A percentile compares a stretch with the other conserved stretches of the same genome.
These are phyloP conservation scores for Rhodeus uyekii DNA, from an alignment of 2,797 vertebrate species.

Conservation along the genomic window DNA sequence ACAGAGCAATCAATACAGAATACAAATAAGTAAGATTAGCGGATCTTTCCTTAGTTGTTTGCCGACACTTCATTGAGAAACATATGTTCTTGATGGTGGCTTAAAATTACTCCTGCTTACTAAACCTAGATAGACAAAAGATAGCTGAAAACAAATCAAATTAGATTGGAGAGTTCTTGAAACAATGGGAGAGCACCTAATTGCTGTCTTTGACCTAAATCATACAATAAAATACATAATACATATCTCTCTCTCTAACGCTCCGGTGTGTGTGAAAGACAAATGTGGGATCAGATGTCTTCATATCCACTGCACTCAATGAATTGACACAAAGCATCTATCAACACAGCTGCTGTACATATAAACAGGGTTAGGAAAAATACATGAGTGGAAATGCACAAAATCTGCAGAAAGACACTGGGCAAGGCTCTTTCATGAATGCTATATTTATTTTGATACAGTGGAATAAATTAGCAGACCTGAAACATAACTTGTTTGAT, in stretches of 20 bases:
- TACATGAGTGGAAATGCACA: neutral
- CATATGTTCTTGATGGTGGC: neutral
- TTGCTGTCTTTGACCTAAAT: neutral
- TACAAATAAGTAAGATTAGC: neutral
- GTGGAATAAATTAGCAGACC: neutral
- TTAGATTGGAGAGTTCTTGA: neutral
- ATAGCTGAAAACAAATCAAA: neutral
- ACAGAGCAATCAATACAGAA: neutral
- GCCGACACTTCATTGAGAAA: neutral
- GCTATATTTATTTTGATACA: neutral
- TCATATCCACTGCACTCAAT: constrained; percentile 1
- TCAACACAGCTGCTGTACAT: neutral
- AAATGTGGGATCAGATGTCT: neutral
- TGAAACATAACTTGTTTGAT: neutral
- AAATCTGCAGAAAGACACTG: neutral
- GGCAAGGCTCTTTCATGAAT: neutral
- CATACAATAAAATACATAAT: constrained; percentile 3
- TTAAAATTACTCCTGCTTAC: constrained; percentile 6
- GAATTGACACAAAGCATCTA: neutral
- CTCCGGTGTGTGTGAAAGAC: neutral
- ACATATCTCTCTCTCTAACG: neutral
- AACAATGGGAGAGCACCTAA: neutral
- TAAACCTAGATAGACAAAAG: constrained; percentile 9
- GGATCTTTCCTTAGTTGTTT: neutral
- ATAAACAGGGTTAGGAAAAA: constrained; percentile 24